Base-by-base conservation (phyloP, 2,797 vertebrate genomes). In the Myotis findleyi region DNA sequence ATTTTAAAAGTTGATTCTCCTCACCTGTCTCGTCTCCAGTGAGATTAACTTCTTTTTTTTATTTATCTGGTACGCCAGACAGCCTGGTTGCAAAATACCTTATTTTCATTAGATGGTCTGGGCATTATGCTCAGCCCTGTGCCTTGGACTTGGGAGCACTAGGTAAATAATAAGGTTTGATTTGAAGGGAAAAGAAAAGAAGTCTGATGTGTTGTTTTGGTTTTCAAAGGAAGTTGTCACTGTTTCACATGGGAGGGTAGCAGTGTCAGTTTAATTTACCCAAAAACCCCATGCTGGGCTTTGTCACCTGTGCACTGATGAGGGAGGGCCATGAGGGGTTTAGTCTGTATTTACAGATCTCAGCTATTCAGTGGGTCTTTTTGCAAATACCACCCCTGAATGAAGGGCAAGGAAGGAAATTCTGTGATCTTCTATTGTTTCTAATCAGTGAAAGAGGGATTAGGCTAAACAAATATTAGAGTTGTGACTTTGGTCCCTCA, bases 381-480 rank as follows among this genome's bases (percentile, higher is more conserved):
- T 36, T 66, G 49, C 77, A 75, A 47, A 64, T 71, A 64, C 44
- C 20, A 71, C 51, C 21, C 6, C 25, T 25, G 53, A 83, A 25
- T 51, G 23, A 59, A 82, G 59, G 38, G 18, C 36, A 36, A 36
- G 71, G 21, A 72, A 69, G 53, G 44, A 69, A 89, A 64, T 71
- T 14, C 62, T 90, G 18, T 41, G n/a, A 75, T 51, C 77, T 49
- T 89, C 84, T 20, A 25, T 53, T 73, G 30, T 73, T 71, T 75
- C 66, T 73, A 64, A 75, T 93, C 71, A 53, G 69, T 41, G 23
- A 87, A 93, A 76, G 83, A 89, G 21, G 41, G 13, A 59, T 79
- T 87, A 66, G 85, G 82, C 57, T 69, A 64, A 88, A 82, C 79
- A 94, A 33, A 89, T 79, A 41, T n/a, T 59, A 47, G 12, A 55